These are phyloP conservation scores for human (Homo sapiens) DNA, from an alignment of 2,113 vertebrate species.

Conservation along the genomic window GRCh38 chrX:44171001-44171500, in stretches of 20 bases:
- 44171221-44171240: conserved; percentile 42
- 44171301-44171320: conserved; percentile 52
- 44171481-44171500: conserved; percentile 20
- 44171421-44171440: not conserved
- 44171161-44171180: conserved; percentile 59
- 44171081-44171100: conserved; percentile 55
- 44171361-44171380: conserved; percentile 37
- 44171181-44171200: conserved; percentile 75
- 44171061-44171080: conserved; percentile 62
- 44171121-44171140: conserved; percentile 38
- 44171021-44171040: conserved; percentile 73
- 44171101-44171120: conserved; percentile 58
- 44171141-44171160: conserved; percentile 55
- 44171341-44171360: not conserved
- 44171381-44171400: not conserved
- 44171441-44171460: not conserved
- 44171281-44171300: conserved; percentile 56
- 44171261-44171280: conserved; percentile 57
- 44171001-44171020: conserved; percentile 71
- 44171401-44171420: not conserved
- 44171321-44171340: conserved; percentile 41
- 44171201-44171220: conserved; percentile 70
- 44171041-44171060: conserved; percentile 61
- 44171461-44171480: conserved; percentile 2
- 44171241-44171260: conserved; percentile 68